Conservation (phyloP, 2,113 vertebrate species). For the Pelecanoides urinatrix region DNA sequence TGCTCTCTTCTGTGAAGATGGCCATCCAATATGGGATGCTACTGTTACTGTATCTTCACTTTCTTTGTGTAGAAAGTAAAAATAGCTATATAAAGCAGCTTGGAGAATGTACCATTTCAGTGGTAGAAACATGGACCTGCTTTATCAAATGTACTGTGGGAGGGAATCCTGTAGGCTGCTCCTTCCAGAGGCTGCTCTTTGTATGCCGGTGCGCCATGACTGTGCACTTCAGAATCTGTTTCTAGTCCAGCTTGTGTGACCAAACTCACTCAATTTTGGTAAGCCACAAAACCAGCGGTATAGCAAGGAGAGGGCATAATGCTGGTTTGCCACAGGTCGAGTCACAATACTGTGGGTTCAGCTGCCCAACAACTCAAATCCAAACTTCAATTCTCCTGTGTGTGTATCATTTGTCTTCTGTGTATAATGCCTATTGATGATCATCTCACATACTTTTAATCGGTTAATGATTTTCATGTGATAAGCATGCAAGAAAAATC, state of each 20-base stretch:
- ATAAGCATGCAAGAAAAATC: neutral
- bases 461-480: neutral
- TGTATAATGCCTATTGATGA: neutral
- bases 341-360: neutral
- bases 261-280: neutral
- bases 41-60: neutral
- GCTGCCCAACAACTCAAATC: neutral
- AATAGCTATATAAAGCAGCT: neutral
- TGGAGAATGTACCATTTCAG: neutral
- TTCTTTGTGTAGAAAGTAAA: neutral
- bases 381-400: neutral
- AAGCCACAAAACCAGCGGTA: neutral
- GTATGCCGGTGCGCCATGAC: neutral
- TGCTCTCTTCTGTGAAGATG: neutral
- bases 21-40: neutral
- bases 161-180: neutral
- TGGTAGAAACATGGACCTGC: neutral
- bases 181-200: neutral
- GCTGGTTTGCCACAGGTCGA: neutral
- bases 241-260: neutral
- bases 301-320: fast-evolving
- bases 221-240: neutral
- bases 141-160: neutral
- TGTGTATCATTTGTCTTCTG: neutral
- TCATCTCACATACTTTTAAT: neutral